phyloP scores from a whole-genome alignment of 1,140 invertebrate genomes.

The Holotrichia oblita region DNA sequence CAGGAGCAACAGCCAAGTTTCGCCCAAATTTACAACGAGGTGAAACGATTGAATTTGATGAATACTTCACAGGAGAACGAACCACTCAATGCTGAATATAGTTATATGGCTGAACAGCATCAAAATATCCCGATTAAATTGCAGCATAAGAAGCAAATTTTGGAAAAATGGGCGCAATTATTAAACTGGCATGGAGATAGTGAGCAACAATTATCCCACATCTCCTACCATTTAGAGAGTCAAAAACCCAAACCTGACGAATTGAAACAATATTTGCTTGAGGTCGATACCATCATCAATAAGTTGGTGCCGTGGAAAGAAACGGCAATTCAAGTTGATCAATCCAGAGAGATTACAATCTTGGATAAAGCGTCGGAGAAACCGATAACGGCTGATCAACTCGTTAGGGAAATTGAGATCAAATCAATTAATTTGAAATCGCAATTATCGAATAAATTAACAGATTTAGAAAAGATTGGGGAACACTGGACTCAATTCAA shows the following conservation, averaged over 20 bases:
- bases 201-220: constrained; percentile 80
- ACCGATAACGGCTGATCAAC: constrained; percentile 72
- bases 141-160: constrained; percentile 74
- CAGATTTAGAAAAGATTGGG: constrained; percentile 73
- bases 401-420: constrained; percentile 77
- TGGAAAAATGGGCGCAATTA: constrained; percentile 87
- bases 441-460: constrained; percentile 71
- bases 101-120: constrained; percentile 77
- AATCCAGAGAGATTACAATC: constrained; percentile 64
- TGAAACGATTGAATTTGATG: constrained; percentile 77
- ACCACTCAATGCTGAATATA: constrained; percentile 78
- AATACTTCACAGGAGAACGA: constrained; percentile 76
- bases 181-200: constrained; percentile 83
- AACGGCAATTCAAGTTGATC: constrained; percentile 74
- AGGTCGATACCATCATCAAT: constrained; percentile 71
- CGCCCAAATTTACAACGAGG: constrained; percentile 79
- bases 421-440: constrained; percentile 72
- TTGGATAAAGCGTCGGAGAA: constrained; percentile 73
- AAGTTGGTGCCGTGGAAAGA: constrained; percentile 77
- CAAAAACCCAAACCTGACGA: constrained; percentile 73
- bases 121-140: constrained; percentile 80
- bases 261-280: constrained; percentile 71
- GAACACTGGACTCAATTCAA: constrained; percentile 76
- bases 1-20: constrained; percentile 80
- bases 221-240: constrained; percentile 79